A percentile compares a stretch with the other conserved stretches of the same genome.
Evolutionary conservation across 2,888 invertebrate genomes (phyloP).

Genomic region (Chymomyza amoena): DNA sequence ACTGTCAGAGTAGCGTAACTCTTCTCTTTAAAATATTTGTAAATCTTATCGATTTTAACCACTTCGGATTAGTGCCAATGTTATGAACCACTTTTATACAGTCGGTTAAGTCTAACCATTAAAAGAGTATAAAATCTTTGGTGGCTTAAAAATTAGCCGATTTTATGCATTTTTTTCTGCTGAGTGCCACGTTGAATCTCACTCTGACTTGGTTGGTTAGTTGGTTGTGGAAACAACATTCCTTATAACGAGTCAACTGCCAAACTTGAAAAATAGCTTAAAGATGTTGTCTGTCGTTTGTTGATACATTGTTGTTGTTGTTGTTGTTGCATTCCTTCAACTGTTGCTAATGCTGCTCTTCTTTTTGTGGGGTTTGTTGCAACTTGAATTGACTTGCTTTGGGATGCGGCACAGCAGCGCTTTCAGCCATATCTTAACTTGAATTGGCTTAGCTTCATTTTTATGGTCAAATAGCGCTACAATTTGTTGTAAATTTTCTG

Average conservation of each 20-base stretch:
- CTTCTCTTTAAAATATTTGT: too few species aligned
- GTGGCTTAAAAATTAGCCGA: not conserved
- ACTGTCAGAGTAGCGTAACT: too few species aligned
- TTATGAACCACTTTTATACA: too few species aligned
- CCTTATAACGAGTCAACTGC: slow-evolving; percentile 45
- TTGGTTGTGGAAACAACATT: slow-evolving; percentile 44
- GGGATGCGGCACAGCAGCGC: not conserved
- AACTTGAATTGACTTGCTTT: not conserved
- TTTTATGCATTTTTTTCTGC: not conserved
- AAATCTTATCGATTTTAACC: too few species aligned
- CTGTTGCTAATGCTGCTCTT: not conserved
- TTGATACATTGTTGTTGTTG: not conserved
- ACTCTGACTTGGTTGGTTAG: not conserved
- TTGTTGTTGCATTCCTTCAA: not conserved
- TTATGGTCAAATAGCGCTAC: slow-evolving; percentile 4
- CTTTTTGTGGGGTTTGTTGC: not conserved
- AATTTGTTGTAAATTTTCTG: slow-evolving; percentile 32
- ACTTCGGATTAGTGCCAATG: not conserved
- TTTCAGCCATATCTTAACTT: not conserved
- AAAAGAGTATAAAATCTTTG: not conserved
- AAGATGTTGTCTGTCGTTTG: slow-evolving; percentile 28
- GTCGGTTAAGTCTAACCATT: not conserved
- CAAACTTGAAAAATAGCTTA: slow-evolving; percentile 52
- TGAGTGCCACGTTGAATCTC: slow-evolving; percentile 18
- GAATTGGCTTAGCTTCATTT: not conserved